Base-by-base conservation (phyloP, 2,888 invertebrate genomes). In the Mimas tiliae region DNA sequence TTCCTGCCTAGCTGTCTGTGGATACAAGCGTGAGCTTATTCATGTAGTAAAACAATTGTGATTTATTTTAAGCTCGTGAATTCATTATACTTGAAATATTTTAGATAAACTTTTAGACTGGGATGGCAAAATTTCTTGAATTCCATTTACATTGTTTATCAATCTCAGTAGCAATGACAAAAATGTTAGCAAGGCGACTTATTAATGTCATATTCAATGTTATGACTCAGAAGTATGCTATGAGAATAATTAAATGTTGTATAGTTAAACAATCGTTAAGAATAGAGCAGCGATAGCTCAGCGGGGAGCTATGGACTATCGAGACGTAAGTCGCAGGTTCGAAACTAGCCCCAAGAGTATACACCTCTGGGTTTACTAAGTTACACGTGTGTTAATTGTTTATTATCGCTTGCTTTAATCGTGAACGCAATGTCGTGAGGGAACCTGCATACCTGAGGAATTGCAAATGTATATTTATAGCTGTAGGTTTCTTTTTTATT, bases 131-230 rank as follows among this genome's bases (percentile, higher is more conserved):
- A 38, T 19, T 38, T 45, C 27, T 19, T 58, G 38, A 42, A 42
- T 58, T 19, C 19, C 9, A 58, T 42, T 58, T 42, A 19, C 38
- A 58, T 58, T 58, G 19, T 19, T 58, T 58, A 38, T 42, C 0
- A 12, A 58, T 42, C 16, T 42, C 19, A 42, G 38, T 9, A 34
- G 14, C 55, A 34, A 55, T 55, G 42, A 42, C 19, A 42, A 19
- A 34, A 42, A 42, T 58, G 16, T 19, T 42, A 19, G 38, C 45
- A 45, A 53, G 53, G 9, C 42, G n/a, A 11, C 58, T 58, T 42
- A 19, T 58, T 19, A 58, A 58, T 42, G 58, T 58, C 58, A 19
- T 38, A n/a, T 53, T 53, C 33, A 42, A 19, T 42, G 53, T 16
- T 16, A 38, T 19, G 58, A 42, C 58, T 58, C 58, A 42, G 42